These are phyloP conservation scores for Leptodactylus fallax DNA, from an alignment of 2,797 vertebrate species.

Conservation along the genomic window DNA sequence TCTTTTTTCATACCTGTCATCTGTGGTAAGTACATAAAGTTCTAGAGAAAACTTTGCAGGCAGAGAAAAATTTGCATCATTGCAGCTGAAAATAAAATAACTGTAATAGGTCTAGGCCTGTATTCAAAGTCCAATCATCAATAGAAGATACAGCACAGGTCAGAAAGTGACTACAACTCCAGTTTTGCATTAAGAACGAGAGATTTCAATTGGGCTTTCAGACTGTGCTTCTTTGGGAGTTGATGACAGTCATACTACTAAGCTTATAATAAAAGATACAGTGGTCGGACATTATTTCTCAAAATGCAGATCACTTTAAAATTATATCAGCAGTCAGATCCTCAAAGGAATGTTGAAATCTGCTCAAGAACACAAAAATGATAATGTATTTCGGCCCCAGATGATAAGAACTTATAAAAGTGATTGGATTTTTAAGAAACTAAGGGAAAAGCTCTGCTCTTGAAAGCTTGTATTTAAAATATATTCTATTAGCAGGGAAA, in stretches of 20 bases:
- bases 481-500: conserved; percentile 47
- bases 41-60: conserved; percentile 20
- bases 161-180: neutral
- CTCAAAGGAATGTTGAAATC: conserved; percentile 59
- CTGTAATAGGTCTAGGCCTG: neutral
- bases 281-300: conserved; percentile 42
- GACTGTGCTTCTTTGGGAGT: conserved; percentile 24
- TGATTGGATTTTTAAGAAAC: conserved; percentile 56
- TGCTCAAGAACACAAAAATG: conserved; percentile 48
- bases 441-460: conserved; percentile 23
- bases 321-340: conserved; percentile 46
- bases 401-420: conserved; percentile 47
- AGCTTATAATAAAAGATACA: conserved; percentile 49
- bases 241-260: conserved; percentile 30
- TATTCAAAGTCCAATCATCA: conserved; percentile 1
- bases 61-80: conserved; percentile 7
- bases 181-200: conserved; percentile 31
- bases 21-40: neutral
- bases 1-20: neutral
- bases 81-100: neutral
- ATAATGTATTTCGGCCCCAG: conserved; percentile 51
- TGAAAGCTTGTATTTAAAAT: conserved; percentile 51
- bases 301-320: conserved; percentile 55
- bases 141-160: conserved; percentile 11
- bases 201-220: conserved; percentile 19